phyloP scores from a whole-genome alignment of 1,140 invertebrate species.

The Triops cancriformis region DNA sequence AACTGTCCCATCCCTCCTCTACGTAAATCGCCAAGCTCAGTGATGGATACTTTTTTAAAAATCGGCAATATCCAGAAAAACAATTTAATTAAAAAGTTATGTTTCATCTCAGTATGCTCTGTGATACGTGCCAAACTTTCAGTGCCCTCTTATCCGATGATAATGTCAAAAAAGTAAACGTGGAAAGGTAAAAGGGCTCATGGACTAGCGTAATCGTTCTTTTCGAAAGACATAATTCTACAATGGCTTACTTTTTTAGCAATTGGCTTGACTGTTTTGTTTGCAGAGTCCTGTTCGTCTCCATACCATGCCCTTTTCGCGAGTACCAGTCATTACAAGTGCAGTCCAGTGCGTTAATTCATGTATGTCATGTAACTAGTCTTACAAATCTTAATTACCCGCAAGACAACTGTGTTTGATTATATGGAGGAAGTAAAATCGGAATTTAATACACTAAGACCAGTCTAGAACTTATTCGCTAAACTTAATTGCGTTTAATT shows the following conservation, averaged over 20 bases:
- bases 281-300: background rate
- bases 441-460: too few species aligned
- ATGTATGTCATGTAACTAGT: background rate
- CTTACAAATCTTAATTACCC: background rate
- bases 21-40: too few species aligned
- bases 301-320: background rate
- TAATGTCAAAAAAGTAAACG: background rate
- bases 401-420: too few species aligned
- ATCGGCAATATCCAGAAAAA: too few species aligned
- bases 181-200: background rate
- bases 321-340: background rate
- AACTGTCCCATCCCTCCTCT: too few species aligned
- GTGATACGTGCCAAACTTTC: conserved; percentile 28
- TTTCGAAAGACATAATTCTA: background rate
- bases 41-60: too few species aligned
- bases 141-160: background rate
- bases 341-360: background rate
- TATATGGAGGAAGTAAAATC: too few species aligned
- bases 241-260: background rate
- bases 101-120: conserved; percentile 7
- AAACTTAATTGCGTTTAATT: too few species aligned
- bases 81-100: too few species aligned
- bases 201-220: background rate
- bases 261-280: background rate
- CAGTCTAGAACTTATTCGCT: too few species aligned